Conservation (phyloP, 2,888 invertebrate genomes). For the Merodon equestris region DNA sequence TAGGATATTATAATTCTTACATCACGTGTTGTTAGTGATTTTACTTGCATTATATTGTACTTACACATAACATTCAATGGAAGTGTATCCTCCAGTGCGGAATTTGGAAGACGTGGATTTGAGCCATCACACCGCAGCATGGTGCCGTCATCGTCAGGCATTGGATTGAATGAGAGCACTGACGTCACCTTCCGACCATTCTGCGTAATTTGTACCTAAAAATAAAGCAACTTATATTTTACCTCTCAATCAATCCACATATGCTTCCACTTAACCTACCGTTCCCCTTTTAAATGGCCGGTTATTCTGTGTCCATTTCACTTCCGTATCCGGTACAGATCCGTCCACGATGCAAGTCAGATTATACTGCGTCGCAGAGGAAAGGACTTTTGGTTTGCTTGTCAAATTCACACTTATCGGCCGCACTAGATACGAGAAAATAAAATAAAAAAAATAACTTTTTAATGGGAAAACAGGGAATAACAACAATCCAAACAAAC, state of each 20-base stretch:
- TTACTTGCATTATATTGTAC: conserved; percentile 79
- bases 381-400: conserved; percentile 87
- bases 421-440: conserved; percentile 82
- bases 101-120: conserved; percentile 88
- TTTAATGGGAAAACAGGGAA: too few relatives aligned
- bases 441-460: not conserved
- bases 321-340: conserved; percentile 90
- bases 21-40: too few relatives aligned
- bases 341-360: conserved; percentile 90
- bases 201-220: conserved; percentile 82
- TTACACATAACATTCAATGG: conserved; percentile 93
- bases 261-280: conserved; percentile 80
- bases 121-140: conserved; percentile 91
- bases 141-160: conserved; percentile 91
- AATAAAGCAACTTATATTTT: conserved; percentile 5
- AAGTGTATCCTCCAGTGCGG: conserved; percentile 89
- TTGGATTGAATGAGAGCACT: conserved; percentile 88
- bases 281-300: conserved; percentile 87
- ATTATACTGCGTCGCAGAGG: conserved; percentile 88
- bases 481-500: not conserved
- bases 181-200: conserved; percentile 88
- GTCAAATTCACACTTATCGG: conserved; percentile 88
- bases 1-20: too few relatives aligned
- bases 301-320: conserved; percentile 92
- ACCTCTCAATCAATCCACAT: not conserved